These are phyloP conservation scores for Aradus depressus DNA, from an alignment of 2,888 invertebrate genomes.

Conservation along the genomic window DNA sequence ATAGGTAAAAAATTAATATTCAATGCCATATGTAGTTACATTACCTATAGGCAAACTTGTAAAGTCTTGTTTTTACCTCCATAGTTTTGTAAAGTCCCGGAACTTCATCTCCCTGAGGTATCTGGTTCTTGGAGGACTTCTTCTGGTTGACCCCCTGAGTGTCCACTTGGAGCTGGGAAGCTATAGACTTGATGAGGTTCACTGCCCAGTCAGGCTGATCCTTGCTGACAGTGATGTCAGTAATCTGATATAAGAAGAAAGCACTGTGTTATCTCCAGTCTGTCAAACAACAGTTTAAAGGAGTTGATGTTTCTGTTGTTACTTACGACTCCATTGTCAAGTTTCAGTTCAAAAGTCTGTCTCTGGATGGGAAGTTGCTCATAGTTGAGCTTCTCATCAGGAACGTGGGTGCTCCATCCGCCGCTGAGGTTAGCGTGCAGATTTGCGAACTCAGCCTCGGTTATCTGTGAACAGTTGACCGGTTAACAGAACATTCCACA, in stretches of 20 bases:
- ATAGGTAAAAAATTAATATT: background rate
- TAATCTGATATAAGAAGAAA: constrained; percentile 33
- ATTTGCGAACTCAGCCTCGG: constrained; percentile 43
- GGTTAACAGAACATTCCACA: no score
- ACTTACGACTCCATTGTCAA: constrained; percentile 47
- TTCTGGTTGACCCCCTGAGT: constrained; percentile 46
- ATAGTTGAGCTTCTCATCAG: constrained; percentile 42
- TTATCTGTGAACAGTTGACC: constrained; percentile 36
- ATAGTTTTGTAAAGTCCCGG: constrained; percentile 53
- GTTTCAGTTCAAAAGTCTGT: constrained; percentile 48
- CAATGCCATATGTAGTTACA: background rate
- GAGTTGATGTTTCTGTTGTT: background rate
- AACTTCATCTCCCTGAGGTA: constrained; percentile 37
- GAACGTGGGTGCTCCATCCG: constrained; percentile 34
- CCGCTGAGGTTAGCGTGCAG: constrained; percentile 42
- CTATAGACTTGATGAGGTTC: constrained; percentile 57
- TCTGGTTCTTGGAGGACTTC: constrained; percentile 39
- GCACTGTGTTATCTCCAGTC: background rate
- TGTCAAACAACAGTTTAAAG: background rate
- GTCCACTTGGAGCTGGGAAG: constrained; percentile 58
- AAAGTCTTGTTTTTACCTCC: constrained; percentile 38
- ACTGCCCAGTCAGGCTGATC: constrained; percentile 49
- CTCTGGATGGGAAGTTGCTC: constrained; percentile 44
- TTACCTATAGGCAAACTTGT: background rate
- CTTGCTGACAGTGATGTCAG: constrained; percentile 45